A percentile compares a stretch with the other conserved stretches of the same genome.
These are phyloP conservation scores for Sphinx pinastri DNA, from an alignment of 2,888 invertebrate genomes.

Conservation along the genomic window DNA sequence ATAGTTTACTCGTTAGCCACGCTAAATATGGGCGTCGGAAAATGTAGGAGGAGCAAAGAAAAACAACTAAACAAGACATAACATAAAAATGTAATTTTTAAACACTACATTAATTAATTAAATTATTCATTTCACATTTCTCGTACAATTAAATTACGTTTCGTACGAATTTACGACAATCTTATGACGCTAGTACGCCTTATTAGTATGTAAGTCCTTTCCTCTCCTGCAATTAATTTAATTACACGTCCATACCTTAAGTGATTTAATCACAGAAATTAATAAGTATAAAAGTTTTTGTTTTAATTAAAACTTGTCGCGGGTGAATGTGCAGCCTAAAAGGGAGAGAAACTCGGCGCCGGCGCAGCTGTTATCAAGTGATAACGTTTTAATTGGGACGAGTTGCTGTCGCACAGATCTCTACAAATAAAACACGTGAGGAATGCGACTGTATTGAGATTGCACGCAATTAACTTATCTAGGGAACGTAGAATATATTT, in stretches of 20 bases:
- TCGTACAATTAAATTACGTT: too few relatives aligned
- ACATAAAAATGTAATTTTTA: too few relatives aligned
- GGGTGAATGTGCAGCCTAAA: constrained; percentile 34
- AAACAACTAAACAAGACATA: too few relatives aligned
- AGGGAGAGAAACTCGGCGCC: constrained; percentile 47
- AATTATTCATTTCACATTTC: too few relatives aligned
- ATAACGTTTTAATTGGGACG: constrained; percentile 57
- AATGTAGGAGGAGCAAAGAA: too few relatives aligned
- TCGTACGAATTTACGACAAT: too few relatives aligned
- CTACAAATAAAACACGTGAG: constrained; percentile 16
- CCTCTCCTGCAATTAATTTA: neutral
- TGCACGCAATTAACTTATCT: constrained; percentile 12
- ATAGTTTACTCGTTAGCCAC: too few relatives aligned
- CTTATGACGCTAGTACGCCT: too few relatives aligned
- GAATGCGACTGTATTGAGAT: neutral
- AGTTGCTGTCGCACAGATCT: constrained; percentile 36
- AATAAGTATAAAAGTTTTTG: neutral
- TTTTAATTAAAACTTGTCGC: constrained; percentile 28
- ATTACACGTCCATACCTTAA: neutral
- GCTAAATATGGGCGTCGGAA: too few relatives aligned
- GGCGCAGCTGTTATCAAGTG: constrained; percentile 54
- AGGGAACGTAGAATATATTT: neutral
- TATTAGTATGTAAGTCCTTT: too few relatives aligned
- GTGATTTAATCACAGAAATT: neutral
- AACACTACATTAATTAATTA: too few relatives aligned